phyloP scores from a whole-genome alignment of 2,888 invertebrate genomes.

The Lampropteryx suffumata region DNA sequence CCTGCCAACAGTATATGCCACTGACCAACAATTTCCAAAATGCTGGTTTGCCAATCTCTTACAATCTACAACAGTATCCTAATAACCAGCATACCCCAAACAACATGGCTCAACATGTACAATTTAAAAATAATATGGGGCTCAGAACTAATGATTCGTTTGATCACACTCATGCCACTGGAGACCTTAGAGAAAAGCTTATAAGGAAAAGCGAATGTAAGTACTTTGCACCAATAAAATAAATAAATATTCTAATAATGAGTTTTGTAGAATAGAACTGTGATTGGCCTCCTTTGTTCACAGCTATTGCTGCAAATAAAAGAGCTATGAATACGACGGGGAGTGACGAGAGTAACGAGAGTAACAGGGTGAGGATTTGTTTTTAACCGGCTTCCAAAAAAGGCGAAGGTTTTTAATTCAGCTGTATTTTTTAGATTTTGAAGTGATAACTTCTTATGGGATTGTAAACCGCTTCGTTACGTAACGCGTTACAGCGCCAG shows the following conservation, averaged over 20 bases:
- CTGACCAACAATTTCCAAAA: conserved; percentile 6
- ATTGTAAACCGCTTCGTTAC: too few species aligned
- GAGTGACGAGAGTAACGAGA: background rate
- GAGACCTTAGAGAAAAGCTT: conserved; percentile 45
- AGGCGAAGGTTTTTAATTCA: too few species aligned
- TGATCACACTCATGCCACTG: background rate
- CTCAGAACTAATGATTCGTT: background rate
- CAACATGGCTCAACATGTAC: background rate
- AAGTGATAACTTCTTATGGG: too few species aligned
- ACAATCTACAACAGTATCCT: background rate
- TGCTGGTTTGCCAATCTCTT: background rate
- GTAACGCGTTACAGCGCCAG: too few species aligned
- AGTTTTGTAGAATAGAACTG: too few species aligned
- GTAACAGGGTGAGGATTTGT: background rate
- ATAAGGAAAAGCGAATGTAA: conserved; percentile 31
- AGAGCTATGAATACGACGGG: background rate
- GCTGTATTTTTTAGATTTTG: too few species aligned
- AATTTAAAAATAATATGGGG: background rate
- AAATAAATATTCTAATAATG: too few species aligned
- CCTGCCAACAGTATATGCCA: conserved; percentile 4
- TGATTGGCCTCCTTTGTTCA: background rate
- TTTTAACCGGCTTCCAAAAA: too few species aligned
- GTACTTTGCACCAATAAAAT: conserved; percentile 24
- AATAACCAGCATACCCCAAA: background rate
- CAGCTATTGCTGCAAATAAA: background rate